Evolutionary conservation across 2,888 invertebrate genomes (phyloP).

Genomic region (Mythimna loreyi): DNA sequence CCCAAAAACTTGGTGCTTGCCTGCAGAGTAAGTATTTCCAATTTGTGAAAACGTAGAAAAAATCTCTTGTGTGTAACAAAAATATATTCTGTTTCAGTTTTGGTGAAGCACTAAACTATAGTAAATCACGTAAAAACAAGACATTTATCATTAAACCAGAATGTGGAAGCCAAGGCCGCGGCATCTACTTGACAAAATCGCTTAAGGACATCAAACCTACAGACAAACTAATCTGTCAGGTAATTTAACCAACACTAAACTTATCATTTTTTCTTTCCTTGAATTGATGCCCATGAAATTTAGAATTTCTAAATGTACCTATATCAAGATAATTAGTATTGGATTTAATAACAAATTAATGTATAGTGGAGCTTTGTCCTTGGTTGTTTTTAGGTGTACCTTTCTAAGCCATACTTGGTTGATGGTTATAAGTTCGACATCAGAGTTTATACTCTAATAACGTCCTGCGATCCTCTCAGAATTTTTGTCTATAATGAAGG

Average conservation of each 20-base stretch:
- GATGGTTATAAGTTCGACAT: slow-evolving; percentile 98
- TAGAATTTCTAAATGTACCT: background rate
- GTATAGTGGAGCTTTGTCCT: background rate
- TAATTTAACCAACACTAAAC: slow-evolving; percentile 73
- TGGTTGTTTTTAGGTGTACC: slow-evolving; percentile 79
- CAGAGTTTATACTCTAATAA: slow-evolving; percentile 96
- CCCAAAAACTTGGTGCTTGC: slow-evolving; percentile 98
- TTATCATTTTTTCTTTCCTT: background rate
- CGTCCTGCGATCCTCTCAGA: slow-evolving; percentile 97
- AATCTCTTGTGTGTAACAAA: background rate
- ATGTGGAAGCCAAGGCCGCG: slow-evolving; percentile 97
- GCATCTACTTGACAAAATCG: slow-evolving; percentile 96
- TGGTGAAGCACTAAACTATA: slow-evolving; percentile 94
- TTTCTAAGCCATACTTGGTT: slow-evolving; percentile 94
- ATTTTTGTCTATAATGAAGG: slow-evolving; percentile 98
- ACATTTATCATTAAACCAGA: slow-evolving; percentile 98
- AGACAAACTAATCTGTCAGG: slow-evolving; percentile 97
- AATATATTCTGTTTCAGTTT: slow-evolving; percentile 84
- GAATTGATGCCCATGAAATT: background rate
- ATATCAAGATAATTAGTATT: background rate
- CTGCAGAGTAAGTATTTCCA: slow-evolving; percentile 94
- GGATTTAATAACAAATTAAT: background rate
- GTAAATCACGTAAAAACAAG: slow-evolving; percentile 93
- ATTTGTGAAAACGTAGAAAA: background rate
- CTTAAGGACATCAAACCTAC: slow-evolving; percentile 94